Evolutionary conservation across 1,140 invertebrate genomes (phyloP).

Genomic region (Danaus melanippus): DNA sequence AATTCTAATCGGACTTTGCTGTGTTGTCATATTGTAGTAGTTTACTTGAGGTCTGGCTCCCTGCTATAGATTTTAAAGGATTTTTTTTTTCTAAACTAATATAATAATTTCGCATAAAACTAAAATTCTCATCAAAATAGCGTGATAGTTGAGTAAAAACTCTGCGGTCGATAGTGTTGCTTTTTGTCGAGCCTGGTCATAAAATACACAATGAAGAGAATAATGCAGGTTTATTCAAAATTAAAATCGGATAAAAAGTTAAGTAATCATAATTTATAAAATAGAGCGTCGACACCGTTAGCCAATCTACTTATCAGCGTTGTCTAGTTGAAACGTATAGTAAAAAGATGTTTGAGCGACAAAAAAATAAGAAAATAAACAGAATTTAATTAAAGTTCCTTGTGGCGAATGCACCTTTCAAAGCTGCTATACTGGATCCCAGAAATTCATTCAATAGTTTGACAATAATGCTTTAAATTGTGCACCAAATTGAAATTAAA

Average conservation of each 20-base stretch:
- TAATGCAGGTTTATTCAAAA: slow-evolving; percentile 2
- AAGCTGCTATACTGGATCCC: slow-evolving; percentile 49
- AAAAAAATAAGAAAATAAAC: slow-evolving; percentile 33
- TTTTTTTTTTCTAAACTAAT: too few species aligned
- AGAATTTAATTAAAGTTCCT: slow-evolving; percentile 61
- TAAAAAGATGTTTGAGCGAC: slow-evolving; percentile 11
- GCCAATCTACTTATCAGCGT: slow-evolving; percentile 27
- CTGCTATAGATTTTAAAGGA: too few species aligned
- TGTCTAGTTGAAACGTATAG: slow-evolving; percentile 21
- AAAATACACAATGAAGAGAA: too few species aligned
- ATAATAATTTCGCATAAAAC: too few species aligned
- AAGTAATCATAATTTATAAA: slow-evolving; percentile 22
- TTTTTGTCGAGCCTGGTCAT: too few species aligned
- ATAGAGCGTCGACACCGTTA: slow-evolving; percentile 25
- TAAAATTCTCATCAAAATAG: too few species aligned
- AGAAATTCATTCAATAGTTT: slow-evolving; percentile 48
- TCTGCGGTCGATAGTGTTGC: too few species aligned
- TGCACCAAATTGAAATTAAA: slow-evolving; percentile 65
- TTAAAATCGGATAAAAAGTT: slow-evolving; percentile 11
- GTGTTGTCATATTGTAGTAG: background rate
- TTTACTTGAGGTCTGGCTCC: background rate
- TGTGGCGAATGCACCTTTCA: slow-evolving; percentile 43
- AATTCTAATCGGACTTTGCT: background rate
- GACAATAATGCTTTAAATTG: slow-evolving; percentile 45
- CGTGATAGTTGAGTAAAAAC: too few species aligned